These are phyloP conservation scores for Tipula helvola DNA, from an alignment of 2,888 invertebrate species.

Conservation along the genomic window DNA sequence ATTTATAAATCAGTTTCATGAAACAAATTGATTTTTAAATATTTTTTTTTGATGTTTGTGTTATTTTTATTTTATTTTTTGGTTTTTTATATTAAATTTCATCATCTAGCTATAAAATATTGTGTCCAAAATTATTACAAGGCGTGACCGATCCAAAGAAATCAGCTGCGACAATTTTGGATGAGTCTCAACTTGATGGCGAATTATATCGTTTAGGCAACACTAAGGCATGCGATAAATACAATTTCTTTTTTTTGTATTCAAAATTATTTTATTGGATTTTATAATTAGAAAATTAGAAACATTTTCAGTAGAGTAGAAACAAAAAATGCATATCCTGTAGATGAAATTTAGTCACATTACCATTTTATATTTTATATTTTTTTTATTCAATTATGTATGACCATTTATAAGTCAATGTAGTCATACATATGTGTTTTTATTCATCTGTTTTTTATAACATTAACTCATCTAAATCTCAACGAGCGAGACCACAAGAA, in stretches of 20 bases:
- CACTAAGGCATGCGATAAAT: slow-evolving; percentile 5
- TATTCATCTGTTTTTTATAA: neutral
- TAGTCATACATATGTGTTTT: neutral
- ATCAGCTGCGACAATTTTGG: neutral
- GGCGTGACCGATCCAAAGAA: neutral
- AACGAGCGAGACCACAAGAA: neutral
- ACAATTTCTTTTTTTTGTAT: neutral
- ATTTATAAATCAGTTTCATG: neutral
- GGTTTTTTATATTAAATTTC: slow-evolving; percentile 5
- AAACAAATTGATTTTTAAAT: neutral
- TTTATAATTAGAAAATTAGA: neutral
- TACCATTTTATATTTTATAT: neutral
- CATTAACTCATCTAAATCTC: neutral
- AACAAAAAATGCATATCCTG: neutral
- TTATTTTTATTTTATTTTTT: neutral
- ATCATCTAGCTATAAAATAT: slow-evolving; percentile 6
- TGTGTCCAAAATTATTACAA: neutral
- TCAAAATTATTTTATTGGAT: neutral
- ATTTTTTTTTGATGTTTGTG: neutral
- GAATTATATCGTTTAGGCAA: neutral
- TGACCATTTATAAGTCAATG: neutral
- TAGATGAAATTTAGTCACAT: neutral
- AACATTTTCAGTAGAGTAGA: neutral
- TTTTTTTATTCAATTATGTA: neutral
- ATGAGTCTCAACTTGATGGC: neutral